Evolutionary conservation across 2,888 invertebrate species (phyloP), one percentile per base, ranked within the genome.

Genomic region (Isotomurus palustris): DNA sequence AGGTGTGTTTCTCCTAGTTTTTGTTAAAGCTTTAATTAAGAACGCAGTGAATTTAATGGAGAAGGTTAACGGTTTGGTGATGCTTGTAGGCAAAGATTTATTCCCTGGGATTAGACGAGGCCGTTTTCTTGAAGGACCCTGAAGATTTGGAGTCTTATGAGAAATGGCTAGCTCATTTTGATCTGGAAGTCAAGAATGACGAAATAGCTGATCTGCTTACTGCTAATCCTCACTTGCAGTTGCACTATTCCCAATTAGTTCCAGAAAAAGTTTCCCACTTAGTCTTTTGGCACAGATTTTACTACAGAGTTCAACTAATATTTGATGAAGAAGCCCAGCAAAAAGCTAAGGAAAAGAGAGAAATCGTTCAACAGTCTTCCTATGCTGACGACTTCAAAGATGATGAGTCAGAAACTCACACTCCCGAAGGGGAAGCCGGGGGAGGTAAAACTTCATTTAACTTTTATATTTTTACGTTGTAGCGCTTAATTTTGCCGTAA

Each of bases 261-360:
- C 71, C 71, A 21, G 61, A 66, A 21, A 68, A 68, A 63, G 68
- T 69, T 24, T 66, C 66, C 19, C 67, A 69, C 50, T 47, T 66
- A 29, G 60, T 68, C 17, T 71, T 71, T 52, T 71, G 70, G 70
- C 68, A 69, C 53, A 60, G 70, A 19, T 71, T 66, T 50, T 71
- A 66, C 50, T 71, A 62, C 43, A 63, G 63, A 27, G 61, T 69
- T 10, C 60, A 69, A 41, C 49, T 66, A 24, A 63, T 67, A 22
- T 43, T 35, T 35, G 14, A 56, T 17, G 58, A 45, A 2, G 60
- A 63, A 22, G 48, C 56, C 12, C 53, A 53, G 24, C 50, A 54
- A 3, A 47, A 51, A 21, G 32, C 25, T 32, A 19, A 14, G 17
- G 4, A 22, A 24, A 8, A 35, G 17, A 32, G 32, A 1, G 36